Evolutionary conservation across 1,140 invertebrate species (phyloP).

Genomic region (Philaenus spumarius): DNA sequence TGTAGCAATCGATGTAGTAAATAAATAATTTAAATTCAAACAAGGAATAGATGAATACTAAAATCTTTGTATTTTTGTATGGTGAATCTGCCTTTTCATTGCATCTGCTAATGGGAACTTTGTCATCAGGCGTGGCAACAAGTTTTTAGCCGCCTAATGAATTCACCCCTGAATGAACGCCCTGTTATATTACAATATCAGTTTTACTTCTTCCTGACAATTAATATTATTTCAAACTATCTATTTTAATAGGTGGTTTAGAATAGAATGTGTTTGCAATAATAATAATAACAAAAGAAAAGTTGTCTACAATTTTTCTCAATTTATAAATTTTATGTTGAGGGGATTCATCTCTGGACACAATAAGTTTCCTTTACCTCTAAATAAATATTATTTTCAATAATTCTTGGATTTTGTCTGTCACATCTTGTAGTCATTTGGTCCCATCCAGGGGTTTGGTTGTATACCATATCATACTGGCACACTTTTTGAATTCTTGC

Average conservation of each 20-base stretch:
- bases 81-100: too few relatives aligned
- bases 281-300: neutral
- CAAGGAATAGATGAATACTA: too few relatives aligned
- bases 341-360: neutral
- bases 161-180: too few relatives aligned
- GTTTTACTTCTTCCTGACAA: neutral
- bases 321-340: neutral
- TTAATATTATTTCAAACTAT: neutral
- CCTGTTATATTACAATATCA: too few relatives aligned
- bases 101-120: too few relatives aligned
- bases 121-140: too few relatives aligned
- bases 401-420: conserved; percentile 1
- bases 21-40: too few relatives aligned
- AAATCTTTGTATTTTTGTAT: too few relatives aligned
- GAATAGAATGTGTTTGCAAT: neutral
- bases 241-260: neutral
- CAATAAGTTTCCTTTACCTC: neutral
- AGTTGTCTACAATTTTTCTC: neutral
- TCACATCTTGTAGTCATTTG: neutral
- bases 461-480: neutral
- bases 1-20: too few relatives aligned
- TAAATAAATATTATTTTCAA: neutral
- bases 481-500: neutral
- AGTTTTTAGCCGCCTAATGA: too few relatives aligned
- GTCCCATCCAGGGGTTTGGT: neutral